Base-by-base conservation (phyloP, 2,797 vertebrate genomes). In the Macroramphosus scolopax region DNA sequence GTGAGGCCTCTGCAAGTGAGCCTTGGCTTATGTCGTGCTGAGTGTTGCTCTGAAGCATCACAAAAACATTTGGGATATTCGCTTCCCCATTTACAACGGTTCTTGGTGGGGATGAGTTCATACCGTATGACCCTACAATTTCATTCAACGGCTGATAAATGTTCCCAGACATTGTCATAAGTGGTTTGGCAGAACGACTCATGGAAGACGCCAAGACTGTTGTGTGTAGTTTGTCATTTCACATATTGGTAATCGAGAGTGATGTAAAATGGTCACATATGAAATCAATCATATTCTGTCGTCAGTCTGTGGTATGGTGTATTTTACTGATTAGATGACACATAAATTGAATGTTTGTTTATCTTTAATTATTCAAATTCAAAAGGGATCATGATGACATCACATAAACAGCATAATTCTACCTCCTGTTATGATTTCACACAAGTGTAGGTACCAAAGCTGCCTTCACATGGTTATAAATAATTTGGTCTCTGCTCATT, bases 51-150 rank as follows among this genome's bases (percentile, higher is more conserved):
- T 60, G 56, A 82, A 52, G 67, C 70, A 29, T 79, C 75, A 42
- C 51, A 64, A 59, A 82, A 82, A 75, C 68, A 81, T 83, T 69
- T 54, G 43, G 62, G 63, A 48, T 66, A 75, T 81, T 73, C 43
- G n/a, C n/a, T n/a, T n/a, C n/a, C n/a, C n/a, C n/a, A n/a, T n/a
- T n/a, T n/a, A n/a, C n/a, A n/a, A n/a, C n/a, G 34, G 26, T 47
- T 54, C 36, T 26, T 24, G 51, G 68, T 66, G 76, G 51, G 37
- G 34, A 62, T 72, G 55, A 69, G 73, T 69, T 76, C 65, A 60
- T 44, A 63, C 14, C 36, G n/a, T 36, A 54, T 52, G 67, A 68
- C 42, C 64, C 52, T 26, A 34, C 52, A 34, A 48, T 64, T 35
- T 45, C 60, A 47, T 44, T 53, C 18, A 50, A 30, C 17, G 17